A percentile compares a stretch with the other conserved stretches of the same genome.
phyloP scores from a whole-genome alignment of 1,140 invertebrate genomes.

The Pachypeltis micranthus region DNA sequence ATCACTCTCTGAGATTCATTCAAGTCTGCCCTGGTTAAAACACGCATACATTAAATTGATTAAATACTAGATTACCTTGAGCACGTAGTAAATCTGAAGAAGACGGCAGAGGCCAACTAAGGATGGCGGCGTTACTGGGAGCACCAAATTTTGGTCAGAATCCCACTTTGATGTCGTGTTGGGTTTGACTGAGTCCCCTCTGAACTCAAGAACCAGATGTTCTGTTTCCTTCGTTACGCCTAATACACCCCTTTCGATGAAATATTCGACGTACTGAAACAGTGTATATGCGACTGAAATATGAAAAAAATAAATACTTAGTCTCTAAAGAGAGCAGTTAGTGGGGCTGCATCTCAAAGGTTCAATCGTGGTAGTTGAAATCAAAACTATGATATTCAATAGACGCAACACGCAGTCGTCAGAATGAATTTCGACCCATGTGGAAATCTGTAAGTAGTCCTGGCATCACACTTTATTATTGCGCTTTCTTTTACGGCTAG shows the following conservation, averaged over 20 bases:
- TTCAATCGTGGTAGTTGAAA: no score
- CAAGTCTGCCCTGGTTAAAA: no score
- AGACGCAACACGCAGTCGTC: no score
- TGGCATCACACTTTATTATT: no score
- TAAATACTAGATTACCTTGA: slow-evolving; percentile 46
- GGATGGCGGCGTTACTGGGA: slow-evolving; percentile 71
- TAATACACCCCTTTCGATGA: slow-evolving; percentile 66
- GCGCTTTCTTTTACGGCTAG: no score
- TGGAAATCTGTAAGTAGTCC: no score
- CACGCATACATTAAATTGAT: neutral
- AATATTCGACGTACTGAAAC: slow-evolving; percentile 62
- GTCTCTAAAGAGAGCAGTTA: no score
- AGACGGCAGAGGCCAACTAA: slow-evolving; percentile 60
- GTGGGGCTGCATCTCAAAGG: no score
- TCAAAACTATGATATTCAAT: no score
- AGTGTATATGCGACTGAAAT: no score
- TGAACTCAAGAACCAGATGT: slow-evolving; percentile 61
- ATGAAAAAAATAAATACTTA: slow-evolving; percentile 5
- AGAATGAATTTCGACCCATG: no score
- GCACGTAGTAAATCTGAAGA: slow-evolving; percentile 66
- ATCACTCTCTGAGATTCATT: no score
- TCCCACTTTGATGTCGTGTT: slow-evolving; percentile 52
- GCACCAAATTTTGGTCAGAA: slow-evolving; percentile 50
- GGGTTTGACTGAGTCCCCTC: slow-evolving; percentile 49
- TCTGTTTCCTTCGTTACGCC: slow-evolving; percentile 59